Evolutionary conservation across 2,113 vertebrate genomes (phyloP).

Genomic region (Caranx ignobilis): DNA sequence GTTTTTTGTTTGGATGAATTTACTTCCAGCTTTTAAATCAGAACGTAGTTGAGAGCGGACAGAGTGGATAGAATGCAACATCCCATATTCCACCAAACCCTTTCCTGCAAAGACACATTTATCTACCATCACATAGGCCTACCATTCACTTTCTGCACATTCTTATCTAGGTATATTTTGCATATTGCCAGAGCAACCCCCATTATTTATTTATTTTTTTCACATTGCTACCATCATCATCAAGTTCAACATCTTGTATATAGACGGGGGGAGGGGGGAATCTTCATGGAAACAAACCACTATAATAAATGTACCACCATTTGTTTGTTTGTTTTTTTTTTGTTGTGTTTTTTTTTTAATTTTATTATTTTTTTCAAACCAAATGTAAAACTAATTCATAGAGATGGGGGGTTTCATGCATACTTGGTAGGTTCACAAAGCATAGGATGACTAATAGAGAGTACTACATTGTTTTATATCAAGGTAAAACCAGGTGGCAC

Average conservation of each 20-base stretch:
- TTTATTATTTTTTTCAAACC: constrained; percentile 43
- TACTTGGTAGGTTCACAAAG: constrained; percentile 76
- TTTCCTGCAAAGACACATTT: constrained; percentile 88
- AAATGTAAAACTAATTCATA: constrained; percentile 67
- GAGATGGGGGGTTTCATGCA: constrained; percentile 75
- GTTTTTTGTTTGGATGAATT: constrained; percentile 77
- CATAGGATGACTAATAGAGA: constrained; percentile 69
- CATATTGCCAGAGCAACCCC: constrained; percentile 74
- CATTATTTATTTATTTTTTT: constrained; percentile 44
- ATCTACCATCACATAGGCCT: constrained; percentile 87
- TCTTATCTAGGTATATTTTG: constrained; percentile 80
- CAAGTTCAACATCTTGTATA: constrained; percentile 75
- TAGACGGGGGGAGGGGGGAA: constrained; percentile 44
- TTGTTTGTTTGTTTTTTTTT: constrained; percentile 31
- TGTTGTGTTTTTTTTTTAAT: constrained; percentile 3
- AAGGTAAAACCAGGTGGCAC: constrained; percentile 75
- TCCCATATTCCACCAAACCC: constrained; percentile 66
- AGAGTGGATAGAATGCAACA: constrained; percentile 79
- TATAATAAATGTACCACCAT: constrained; percentile 78
- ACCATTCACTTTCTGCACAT: constrained; percentile 78
- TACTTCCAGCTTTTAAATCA: constrained; percentile 77
- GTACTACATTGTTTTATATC: constrained; percentile 67
- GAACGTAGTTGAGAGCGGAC: constrained; percentile 75
- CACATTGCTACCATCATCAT: constrained; percentile 81
- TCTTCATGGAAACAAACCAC: constrained; percentile 78